Percentiles rank a stretch among this genome's conserved stretches.
Conservation (phyloP, 2,888 invertebrate genomes). For the Morpho achilles region DNA sequence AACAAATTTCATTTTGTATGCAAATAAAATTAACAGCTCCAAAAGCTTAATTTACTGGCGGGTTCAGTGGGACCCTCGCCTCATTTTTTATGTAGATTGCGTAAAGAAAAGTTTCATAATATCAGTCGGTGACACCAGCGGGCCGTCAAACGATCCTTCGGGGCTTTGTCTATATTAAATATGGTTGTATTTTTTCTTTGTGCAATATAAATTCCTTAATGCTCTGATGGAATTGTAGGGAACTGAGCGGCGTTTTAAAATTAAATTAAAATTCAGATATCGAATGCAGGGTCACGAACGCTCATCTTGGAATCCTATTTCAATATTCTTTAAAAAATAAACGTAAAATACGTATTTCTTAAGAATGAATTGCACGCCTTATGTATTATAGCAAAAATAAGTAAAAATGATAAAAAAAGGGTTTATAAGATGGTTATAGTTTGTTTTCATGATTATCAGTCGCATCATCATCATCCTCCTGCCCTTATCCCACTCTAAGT, state of each 20-base stretch:
- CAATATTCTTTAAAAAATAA: slow-evolving; percentile 4
- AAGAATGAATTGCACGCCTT: not conserved
- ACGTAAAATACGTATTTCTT: slow-evolving; percentile 2
- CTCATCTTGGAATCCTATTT: slow-evolving; percentile 12
- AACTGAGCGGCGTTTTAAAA: slow-evolving; percentile 11
- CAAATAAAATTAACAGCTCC: slow-evolving; percentile 76
- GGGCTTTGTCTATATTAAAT: slow-evolving; percentile 60
- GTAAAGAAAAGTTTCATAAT: slow-evolving; percentile 74
- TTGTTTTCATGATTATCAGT: too few relatives aligned
- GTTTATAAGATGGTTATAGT: too few relatives aligned
- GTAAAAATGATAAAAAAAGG: too few relatives aligned
- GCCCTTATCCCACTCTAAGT: too few relatives aligned
- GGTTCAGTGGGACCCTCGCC: slow-evolving; percentile 66
- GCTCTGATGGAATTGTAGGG: slow-evolving; percentile 6
- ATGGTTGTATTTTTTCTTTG: slow-evolving; percentile 50
- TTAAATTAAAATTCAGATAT: slow-evolving; percentile 19
- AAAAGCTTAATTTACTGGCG: slow-evolving; percentile 74
- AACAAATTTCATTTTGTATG: slow-evolving; percentile 56
- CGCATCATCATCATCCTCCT: too few relatives aligned
- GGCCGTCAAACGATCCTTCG: slow-evolving; percentile 46
- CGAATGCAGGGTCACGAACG: slow-evolving; percentile 20
- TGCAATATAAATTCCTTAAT: slow-evolving; percentile 18
- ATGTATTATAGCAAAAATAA: too few relatives aligned
- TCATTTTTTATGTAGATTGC: slow-evolving; percentile 78
- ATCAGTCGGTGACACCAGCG: slow-evolving; percentile 62